Evolutionary conservation across 92 coral and sea anemone genomes (phyloP).

Genomic region (Epizoanthus ramosus): DNA sequence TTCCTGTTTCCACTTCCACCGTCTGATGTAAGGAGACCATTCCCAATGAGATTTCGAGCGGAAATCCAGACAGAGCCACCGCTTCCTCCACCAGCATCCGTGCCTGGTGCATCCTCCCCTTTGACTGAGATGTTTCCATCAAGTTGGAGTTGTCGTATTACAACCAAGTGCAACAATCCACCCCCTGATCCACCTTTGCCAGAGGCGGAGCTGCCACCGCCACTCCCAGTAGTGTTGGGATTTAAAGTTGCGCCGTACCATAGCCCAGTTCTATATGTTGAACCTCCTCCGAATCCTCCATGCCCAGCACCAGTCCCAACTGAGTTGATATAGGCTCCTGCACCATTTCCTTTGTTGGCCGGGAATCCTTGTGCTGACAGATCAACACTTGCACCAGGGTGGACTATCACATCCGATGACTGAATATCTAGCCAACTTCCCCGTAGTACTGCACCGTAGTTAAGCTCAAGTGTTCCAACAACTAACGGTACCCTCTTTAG

Average conservation of each 20-base stretch:
- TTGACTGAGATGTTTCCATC: conserved; percentile 56
- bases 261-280: conserved; percentile 42
- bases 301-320: conserved; percentile 74
- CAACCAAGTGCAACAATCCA: conserved; percentile 52
- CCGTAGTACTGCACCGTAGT: conserved; percentile 61
- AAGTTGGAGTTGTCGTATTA: conserved; percentile 39
- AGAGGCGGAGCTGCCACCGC: conserved; percentile 56
- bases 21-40: conserved; percentile 50
- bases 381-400: conserved; percentile 68
- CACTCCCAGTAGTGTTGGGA: conserved; percentile 64
- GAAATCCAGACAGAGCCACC: conserved; percentile 62
- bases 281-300: conserved; percentile 65
- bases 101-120: conserved; percentile 45
- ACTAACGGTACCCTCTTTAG: conserved; percentile 56
- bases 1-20: conserved; percentile 63
- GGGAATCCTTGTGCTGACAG: conserved; percentile 52
- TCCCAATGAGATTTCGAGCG: conserved; percentile 48
- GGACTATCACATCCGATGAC: conserved; percentile 49
- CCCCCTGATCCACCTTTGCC: conserved; percentile 68
- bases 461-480: conserved; percentile 63
- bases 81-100: conserved; percentile 68
- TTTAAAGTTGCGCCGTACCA: conserved; percentile 67
- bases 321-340: conserved; percentile 35
- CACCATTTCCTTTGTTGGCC: conserved; percentile 54
- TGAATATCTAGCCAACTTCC: conserved; percentile 69